phyloP scores from a whole-genome alignment of 2,113 vertebrate species.

The Dinomys branickii region DNA sequence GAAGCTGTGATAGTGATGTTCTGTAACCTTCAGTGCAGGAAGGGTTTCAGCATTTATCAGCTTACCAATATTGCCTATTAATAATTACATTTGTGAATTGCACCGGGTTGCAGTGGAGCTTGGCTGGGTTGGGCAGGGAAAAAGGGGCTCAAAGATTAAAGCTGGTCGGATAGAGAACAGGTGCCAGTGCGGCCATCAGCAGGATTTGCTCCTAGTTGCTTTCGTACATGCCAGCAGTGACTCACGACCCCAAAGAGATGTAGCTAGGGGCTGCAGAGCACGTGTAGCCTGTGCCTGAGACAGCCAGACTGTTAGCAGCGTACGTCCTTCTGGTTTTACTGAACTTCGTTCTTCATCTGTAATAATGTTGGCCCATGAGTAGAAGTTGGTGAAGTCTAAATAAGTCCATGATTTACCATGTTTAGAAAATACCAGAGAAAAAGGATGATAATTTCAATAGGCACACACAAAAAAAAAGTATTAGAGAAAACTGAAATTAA shows the following conservation, averaged over 20 bases:
- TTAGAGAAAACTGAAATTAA: background rate
- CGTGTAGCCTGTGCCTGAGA: background rate
- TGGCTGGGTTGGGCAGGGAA: background rate
- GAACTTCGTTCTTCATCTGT: background rate
- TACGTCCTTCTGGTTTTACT: background rate
- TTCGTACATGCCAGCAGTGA: background rate
- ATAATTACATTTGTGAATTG: background rate
- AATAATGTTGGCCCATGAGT: background rate
- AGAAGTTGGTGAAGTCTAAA: background rate
- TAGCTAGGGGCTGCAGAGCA: background rate
- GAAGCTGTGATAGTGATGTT: background rate
- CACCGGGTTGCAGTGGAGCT: background rate
- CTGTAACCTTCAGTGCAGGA: background rate
- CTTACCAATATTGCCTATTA: background rate
- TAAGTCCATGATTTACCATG: background rate
- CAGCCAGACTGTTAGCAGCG: background rate
- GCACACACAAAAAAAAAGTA: background rate
- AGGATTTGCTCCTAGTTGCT: background rate
- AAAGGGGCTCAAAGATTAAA: background rate
- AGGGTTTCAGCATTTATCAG: background rate
- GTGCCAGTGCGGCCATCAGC: background rate
- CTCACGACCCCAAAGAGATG: background rate
- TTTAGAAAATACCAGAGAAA: background rate
- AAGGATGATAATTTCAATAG: background rate
- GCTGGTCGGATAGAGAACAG: background rate